phyloP scores from a whole-genome alignment of 2,888 invertebrate genomes.

The Listrodromus nycthemerus region DNA sequence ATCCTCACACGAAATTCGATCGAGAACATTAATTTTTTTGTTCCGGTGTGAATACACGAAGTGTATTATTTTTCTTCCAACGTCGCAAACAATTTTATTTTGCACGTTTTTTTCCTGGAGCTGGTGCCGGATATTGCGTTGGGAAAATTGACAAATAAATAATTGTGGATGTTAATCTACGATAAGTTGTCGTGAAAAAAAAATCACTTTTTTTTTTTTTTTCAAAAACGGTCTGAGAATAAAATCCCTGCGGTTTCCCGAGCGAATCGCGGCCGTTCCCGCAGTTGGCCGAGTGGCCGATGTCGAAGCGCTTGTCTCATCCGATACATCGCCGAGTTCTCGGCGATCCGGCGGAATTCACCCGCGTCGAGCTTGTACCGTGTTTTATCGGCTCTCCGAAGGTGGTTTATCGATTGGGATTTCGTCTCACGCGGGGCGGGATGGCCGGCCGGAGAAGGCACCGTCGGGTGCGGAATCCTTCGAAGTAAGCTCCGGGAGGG shows the following conservation, averaged over 20 bases:
- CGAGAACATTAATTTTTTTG: no score
- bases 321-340: conserved; percentile 27
- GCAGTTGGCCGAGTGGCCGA: conserved; percentile 5
- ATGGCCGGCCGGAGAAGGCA: not conserved
- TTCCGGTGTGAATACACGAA: no score
- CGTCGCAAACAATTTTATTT: no score
- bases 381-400: conserved; percentile 52
- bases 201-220: no score
- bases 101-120: no score
- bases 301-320: conserved; percentile 26
- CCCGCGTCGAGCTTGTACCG: conserved; percentile 31
- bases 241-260: conserved; percentile 17
- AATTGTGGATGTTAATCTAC: no score
- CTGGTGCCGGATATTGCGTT: no score
- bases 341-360: conserved; percentile 33
- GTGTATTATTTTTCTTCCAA: no score
- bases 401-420: conserved; percentile 77
- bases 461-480: conserved; percentile 35
- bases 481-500: conserved; percentile 35
- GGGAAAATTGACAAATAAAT: no score
- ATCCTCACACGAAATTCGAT: not conserved
- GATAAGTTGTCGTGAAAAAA: no score
- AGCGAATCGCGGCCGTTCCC: conserved; percentile 23
- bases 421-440: conserved; percentile 63
- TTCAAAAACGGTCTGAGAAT: conserved; percentile 27